Evolutionary conservation across 2,113 vertebrate genomes (phyloP).

Genomic region (Morone saxatilis): DNA sequence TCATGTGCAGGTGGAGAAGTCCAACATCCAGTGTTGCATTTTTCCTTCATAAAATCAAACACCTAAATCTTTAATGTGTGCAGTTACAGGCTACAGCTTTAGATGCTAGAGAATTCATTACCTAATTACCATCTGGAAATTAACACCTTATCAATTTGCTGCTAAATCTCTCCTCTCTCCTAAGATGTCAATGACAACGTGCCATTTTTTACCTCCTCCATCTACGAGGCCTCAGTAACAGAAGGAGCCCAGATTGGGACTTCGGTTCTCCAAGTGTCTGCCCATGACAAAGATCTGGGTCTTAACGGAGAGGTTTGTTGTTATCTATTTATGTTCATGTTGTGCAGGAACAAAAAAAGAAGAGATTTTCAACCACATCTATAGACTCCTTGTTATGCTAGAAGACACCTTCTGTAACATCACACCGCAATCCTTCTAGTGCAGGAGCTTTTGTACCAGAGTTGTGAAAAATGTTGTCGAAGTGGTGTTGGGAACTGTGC

Average conservation of each 20-base stretch:
- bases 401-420: conserved; percentile 26
- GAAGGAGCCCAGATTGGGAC: conserved; percentile 89
- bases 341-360: neutral
- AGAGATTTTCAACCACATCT: conserved; percentile 17
- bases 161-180: conserved; percentile 25
- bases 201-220: conserved; percentile 93
- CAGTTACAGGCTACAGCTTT: neutral
- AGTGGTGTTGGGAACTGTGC: conserved; percentile 19
- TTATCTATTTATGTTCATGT: conserved; percentile 21
- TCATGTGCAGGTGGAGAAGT: neutral
- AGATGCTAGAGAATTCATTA: neutral
- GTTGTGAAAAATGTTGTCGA: conserved; percentile 18
- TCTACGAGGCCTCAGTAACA: conserved; percentile 90
- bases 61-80: conserved; percentile 24
- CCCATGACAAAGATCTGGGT: conserved; percentile 90
- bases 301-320: conserved; percentile 88
- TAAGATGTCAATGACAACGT: conserved; percentile 95
- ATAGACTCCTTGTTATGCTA: conserved; percentile 1
- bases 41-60: conserved; percentile 15
- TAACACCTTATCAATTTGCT: conserved; percentile 5
- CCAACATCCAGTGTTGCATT: neutral
- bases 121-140: conserved; percentile 20
- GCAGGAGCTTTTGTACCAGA: conserved; percentile 32
- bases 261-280: conserved; percentile 88
- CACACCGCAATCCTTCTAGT: conserved; percentile 3